Evolutionary conservation across 2,797 vertebrate species (phyloP), one percentile per base, ranked within the genome.

Genomic region (Tangara arthus): DNA sequence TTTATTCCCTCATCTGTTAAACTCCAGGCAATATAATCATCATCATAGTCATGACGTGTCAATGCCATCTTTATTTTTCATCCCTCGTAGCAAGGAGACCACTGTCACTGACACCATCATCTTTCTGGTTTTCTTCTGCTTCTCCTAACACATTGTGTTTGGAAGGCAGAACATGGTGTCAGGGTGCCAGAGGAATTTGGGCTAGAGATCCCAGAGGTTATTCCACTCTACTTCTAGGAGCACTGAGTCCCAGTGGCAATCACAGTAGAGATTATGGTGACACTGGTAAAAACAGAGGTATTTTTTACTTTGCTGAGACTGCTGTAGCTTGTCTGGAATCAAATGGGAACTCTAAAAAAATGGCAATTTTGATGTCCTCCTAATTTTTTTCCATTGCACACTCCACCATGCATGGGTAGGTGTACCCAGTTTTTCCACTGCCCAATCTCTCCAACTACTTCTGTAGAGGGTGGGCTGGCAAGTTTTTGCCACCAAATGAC

Each of bases 1-100:
- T 90, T 86, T 94, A 91, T 95, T 95, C 73, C 42, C 12, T 90
- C 12, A 21, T 57, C 63, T 93, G 53, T 96, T 91, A 69, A 79
- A 96, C 79, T 92, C 57, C 44, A 70, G 81, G 83, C 73, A 68
- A 64, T 70, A 81, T 73, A 93, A 84, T 82, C 71, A 92, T 82
- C 81, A 56, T 47, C 0, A 0, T 46, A 73, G 79, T 77, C 83
- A 78, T 81, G 79, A 89, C 75, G 32, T 89, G 88, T 92, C 91
- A 94, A n/a, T 90, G 76, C 66, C 32, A 61, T 69, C 64, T 86
- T 83, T 92, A 72, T 81, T 94, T 87, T 88, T 82, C 68, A 75
- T 82, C 55, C 68, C 39, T 81, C 2, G 11, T 1, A 1, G 49
- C 73, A 82, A 73, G 69, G 57, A 90, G 69, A 78, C 65, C 56